These are phyloP conservation scores for Intellagama lesueurii DNA, from an alignment of 2,797 vertebrate genomes.

Conservation along the genomic window DNA sequence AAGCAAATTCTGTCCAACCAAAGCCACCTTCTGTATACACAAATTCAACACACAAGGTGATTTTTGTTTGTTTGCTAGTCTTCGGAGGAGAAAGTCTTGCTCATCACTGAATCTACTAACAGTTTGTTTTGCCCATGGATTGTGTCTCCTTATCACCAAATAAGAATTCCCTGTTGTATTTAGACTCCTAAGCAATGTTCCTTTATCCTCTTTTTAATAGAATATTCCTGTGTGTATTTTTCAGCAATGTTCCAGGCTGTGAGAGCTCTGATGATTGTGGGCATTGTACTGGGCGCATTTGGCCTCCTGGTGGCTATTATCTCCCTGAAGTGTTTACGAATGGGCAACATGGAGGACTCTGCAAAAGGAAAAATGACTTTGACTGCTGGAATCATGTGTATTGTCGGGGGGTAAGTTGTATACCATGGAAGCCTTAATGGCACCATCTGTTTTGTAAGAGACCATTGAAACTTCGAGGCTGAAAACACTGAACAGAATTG, in stretches of 20 bases:
- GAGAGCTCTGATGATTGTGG: slow-evolving; percentile 90
- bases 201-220: accelerated
- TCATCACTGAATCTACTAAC: neutral
- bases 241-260: slow-evolving; percentile 90
- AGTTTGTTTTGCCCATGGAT: neutral
- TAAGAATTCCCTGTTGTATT: neutral
- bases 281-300: slow-evolving; percentile 85
- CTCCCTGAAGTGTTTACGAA: slow-evolving; percentile 89
- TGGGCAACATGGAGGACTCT: slow-evolving; percentile 89
- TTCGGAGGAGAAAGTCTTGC: neutral
- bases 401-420: slow-evolving; percentile 83
- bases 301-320: slow-evolving; percentile 86
- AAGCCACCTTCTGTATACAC: neutral
- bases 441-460: accelerated
- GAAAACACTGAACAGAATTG: neutral
- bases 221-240: neutral
- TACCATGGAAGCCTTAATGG: neutral
- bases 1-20: neutral
- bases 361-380: slow-evolving; percentile 92
- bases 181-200: neutral
- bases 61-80: neutral
- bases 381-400: slow-evolving; percentile 87
- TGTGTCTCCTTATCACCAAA: neutral
- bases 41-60: neutral
- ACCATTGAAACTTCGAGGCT: neutral